Evolutionary conservation across 2,888 invertebrate species (phyloP).

Genomic region (Lithophane socia): DNA sequence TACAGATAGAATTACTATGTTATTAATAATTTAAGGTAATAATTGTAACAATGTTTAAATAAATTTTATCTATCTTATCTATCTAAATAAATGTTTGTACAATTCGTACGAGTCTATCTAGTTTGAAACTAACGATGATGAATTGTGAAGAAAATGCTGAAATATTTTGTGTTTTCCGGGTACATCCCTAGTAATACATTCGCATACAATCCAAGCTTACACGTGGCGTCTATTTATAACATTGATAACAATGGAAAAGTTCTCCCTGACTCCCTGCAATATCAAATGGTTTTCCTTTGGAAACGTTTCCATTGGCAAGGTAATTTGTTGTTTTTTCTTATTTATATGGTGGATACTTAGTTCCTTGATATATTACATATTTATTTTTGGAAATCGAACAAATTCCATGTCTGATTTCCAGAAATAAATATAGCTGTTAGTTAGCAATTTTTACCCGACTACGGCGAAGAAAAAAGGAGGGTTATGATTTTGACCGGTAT

Average conservation of each 20-base stretch:
- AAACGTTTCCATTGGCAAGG: neutral
- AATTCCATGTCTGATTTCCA: neutral
- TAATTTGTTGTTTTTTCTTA: neutral
- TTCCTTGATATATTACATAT: neutral
- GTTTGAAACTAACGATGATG: neutral
- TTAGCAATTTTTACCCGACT: neutral
- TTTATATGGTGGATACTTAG: neutral
- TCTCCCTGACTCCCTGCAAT: neutral
- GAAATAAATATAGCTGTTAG: neutral
- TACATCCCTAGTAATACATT: neutral
- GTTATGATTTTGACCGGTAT: too few relatives aligned
- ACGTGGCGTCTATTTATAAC: constrained; percentile 34
- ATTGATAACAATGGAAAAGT: neutral
- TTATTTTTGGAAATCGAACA: neutral
- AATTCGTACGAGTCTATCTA: neutral
- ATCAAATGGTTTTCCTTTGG: constrained; percentile 5
- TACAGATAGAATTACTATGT: too few relatives aligned
- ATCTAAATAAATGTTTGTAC: neutral
- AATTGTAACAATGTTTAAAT: too few relatives aligned
- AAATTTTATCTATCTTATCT: too few relatives aligned
- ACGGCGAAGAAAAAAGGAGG: too few relatives aligned
- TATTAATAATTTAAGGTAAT: too few relatives aligned
- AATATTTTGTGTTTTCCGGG: neutral
- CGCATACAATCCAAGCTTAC: neutral
- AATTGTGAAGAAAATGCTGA: neutral